phyloP scores from a whole-genome alignment of 1,140 invertebrate species.

The Laupala kohalensis region DNA sequence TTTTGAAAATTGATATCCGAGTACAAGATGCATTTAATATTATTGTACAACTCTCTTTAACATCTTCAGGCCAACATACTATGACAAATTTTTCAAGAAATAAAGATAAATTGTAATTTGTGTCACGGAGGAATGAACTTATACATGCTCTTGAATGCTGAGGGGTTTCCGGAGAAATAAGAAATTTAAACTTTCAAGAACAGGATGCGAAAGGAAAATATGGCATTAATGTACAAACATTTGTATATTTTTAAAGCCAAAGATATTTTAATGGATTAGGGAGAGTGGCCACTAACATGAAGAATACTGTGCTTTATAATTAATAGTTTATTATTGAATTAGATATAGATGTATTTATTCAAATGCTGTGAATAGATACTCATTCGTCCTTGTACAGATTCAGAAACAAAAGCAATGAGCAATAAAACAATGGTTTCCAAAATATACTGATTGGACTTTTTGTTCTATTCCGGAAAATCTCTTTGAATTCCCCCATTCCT shows the following conservation, averaged over 20 bases:
- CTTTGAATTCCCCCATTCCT: too few species aligned
- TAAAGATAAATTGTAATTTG: too few species aligned
- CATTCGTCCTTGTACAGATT: slow-evolving; percentile 15
- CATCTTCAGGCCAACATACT: too few species aligned
- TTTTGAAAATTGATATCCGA: slow-evolving; percentile 4
- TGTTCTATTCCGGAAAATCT: too few species aligned
- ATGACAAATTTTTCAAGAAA: too few species aligned
- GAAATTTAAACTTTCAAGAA: neutral
- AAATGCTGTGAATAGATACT: slow-evolving; percentile 15
- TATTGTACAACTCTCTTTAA: too few species aligned
- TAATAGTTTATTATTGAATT: slow-evolving; percentile 14
- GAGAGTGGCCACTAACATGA: slow-evolving; percentile 14
- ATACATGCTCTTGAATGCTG: too few species aligned
- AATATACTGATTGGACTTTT: slow-evolving; percentile 1
- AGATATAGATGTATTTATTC: slow-evolving; percentile 16
- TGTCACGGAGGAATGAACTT: too few species aligned
- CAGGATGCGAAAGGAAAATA: slow-evolving; percentile 10
- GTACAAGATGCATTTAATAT: slow-evolving; percentile 6
- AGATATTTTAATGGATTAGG: slow-evolving; percentile 18
- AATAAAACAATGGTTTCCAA: slow-evolving; percentile 17
- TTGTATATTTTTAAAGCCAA: slow-evolving; percentile 19
- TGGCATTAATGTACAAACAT: slow-evolving; percentile 18
- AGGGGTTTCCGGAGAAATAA: too few species aligned
- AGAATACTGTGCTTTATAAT: slow-evolving; percentile 15
- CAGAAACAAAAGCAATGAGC: slow-evolving; percentile 13